Evolutionary conservation across 2,797 vertebrate species (phyloP).

Genomic region (Sciurus carolinensis): DNA sequence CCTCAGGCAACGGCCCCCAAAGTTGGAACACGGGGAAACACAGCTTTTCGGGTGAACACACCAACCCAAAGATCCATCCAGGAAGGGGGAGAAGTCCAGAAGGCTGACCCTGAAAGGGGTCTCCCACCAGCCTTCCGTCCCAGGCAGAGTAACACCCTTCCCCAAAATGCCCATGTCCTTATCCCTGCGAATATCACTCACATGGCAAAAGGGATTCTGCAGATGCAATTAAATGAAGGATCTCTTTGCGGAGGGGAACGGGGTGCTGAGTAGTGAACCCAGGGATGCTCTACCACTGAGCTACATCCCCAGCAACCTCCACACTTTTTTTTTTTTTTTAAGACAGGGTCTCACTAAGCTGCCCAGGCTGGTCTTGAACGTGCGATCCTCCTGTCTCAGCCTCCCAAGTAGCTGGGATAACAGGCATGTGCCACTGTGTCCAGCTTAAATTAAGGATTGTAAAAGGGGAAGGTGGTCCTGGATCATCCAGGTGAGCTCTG

Average conservation of each 20-base stretch:
- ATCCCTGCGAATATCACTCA: too few species aligned
- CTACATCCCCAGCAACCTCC: too few species aligned
- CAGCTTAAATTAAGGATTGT: neutral
- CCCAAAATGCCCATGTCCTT: accelerated
- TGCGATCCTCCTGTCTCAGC: too few species aligned
- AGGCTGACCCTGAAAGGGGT: neutral
- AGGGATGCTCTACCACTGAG: too few species aligned
- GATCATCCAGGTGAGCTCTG: neutral
- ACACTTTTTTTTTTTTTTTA: too few species aligned
- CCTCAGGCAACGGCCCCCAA: neutral
- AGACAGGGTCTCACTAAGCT: too few species aligned
- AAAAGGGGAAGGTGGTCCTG: neutral
- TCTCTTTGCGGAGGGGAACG: neutral
- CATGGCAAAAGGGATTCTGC: neutral
- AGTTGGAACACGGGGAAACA: neutral
- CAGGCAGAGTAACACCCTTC: accelerated
- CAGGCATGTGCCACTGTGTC: too few species aligned
- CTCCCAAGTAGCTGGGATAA: too few species aligned
- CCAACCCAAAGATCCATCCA: neutral
- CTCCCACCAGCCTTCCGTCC: neutral
- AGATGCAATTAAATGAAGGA: neutral
- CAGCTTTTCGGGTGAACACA: neutral
- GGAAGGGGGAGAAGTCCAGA: neutral
- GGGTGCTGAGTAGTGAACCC: too few species aligned
- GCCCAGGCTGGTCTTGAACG: too few species aligned